These are phyloP conservation scores for Venustaconcha ellipsiformis DNA, from an alignment of 1,140 invertebrate species.

Conservation along the genomic window DNA sequence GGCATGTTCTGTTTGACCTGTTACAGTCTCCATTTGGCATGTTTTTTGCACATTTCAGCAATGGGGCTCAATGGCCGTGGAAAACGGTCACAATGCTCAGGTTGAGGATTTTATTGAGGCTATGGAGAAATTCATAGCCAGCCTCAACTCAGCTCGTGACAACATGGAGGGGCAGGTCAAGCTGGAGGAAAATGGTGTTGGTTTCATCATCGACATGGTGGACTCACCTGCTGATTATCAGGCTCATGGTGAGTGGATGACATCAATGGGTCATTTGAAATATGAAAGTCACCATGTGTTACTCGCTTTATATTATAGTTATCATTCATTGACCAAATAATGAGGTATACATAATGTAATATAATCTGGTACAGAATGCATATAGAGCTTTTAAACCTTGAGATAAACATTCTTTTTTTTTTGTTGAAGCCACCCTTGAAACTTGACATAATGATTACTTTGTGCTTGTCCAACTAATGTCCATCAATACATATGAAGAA, in stretches of 20 bases:
- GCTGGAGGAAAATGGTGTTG: slow-evolving; percentile 63
- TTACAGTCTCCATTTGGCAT: too few species aligned
- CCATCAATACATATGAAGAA: too few species aligned
- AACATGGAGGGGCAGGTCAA: slow-evolving; percentile 68
- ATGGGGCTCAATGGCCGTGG: slow-evolving; percentile 56
- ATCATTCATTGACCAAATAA: background rate
- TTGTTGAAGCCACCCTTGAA: too few species aligned
- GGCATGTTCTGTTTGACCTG: too few species aligned
- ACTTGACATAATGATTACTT: too few species aligned
- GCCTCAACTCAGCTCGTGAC: slow-evolving; percentile 59
- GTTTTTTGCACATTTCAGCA: slow-evolving; percentile 31
- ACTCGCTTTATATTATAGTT: background rate
- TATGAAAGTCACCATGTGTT: background rate
- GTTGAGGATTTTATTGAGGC: slow-evolving; percentile 68
- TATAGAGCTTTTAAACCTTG: too few species aligned
- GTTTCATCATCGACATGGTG: slow-evolving; percentile 56
- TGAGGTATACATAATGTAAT: background rate
- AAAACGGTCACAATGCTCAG: slow-evolving; percentile 48
- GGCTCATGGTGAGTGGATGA: slow-evolving; percentile 51
- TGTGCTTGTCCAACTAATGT: too few species aligned
- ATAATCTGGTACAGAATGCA: too few species aligned
- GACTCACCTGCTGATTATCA: slow-evolving; percentile 66
- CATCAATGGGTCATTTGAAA: background rate
- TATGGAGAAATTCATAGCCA: slow-evolving; percentile 65
- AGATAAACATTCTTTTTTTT: too few species aligned